phyloP scores from a whole-genome alignment of 2,888 invertebrate species.

The Phrixothrix hirtus region DNA sequence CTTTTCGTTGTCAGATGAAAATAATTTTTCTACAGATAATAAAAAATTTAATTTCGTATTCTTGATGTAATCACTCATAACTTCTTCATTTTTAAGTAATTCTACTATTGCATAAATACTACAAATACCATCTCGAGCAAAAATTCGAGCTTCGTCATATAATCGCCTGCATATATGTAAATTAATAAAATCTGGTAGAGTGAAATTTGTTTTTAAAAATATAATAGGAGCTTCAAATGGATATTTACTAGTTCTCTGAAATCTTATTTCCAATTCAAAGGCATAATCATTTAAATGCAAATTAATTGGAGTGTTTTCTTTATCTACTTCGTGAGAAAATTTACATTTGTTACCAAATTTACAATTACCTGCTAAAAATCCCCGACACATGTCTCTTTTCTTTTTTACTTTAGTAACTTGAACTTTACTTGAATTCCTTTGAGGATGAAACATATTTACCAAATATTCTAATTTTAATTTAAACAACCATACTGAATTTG shows the following conservation, averaged over 20 bases:
- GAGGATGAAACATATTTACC: constrained; percentile 55
- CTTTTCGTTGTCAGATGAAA: constrained; percentile 44
- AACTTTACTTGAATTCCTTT: constrained; percentile 55
- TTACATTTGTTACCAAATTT: constrained; percentile 75
- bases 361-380: constrained; percentile 68
- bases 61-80: constrained; percentile 64
- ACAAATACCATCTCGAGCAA: constrained; percentile 71
- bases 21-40: constrained; percentile 59
- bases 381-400: constrained; percentile 65
- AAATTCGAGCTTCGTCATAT: constrained; percentile 67
- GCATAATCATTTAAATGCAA: constrained; percentile 55
- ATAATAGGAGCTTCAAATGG: constrained; percentile 75
- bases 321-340: constrained; percentile 68
- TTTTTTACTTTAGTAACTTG: constrained; percentile 54
- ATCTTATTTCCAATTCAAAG: constrained; percentile 75
- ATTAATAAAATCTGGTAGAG: constrained; percentile 66
- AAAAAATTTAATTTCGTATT: constrained; percentile 65
- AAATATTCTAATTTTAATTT: constrained; percentile 70
- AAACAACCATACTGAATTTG: constrained; percentile 71
- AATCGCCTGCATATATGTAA: constrained; percentile 69
- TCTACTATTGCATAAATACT: constrained; percentile 74
- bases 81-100: constrained; percentile 69
- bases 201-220: constrained; percentile 67
- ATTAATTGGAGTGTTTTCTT: constrained; percentile 46
- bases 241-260: constrained; percentile 70